Evolutionary conservation across 2,113 vertebrate genomes (phyloP), one percentile per base, ranked within the genome.

Genomic region (Seriola rivoliana): DNA sequence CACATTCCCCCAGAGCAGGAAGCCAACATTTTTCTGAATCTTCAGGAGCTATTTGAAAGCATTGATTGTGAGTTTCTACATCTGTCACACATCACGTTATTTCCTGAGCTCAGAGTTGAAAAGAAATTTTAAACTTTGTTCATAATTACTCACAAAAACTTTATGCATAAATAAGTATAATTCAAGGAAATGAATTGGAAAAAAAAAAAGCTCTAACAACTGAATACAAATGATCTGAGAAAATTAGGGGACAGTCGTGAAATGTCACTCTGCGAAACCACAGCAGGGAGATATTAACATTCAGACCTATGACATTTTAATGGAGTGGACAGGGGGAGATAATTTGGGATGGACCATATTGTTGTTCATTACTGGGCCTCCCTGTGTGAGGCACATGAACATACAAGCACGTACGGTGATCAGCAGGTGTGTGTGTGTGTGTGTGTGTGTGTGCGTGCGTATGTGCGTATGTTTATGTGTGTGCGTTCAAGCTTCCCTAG

Each of bases 281-380:
- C 88, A 81, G 74, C 16, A 29, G 85, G 66, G 64, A 71, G 62
- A 75, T 74, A 90, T 91, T 89, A 89, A 88, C 89, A 78, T 75
- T 85, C 38, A 0, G 63, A 91, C 91, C 91, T 89, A 17, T 89
- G 88, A 86, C 92, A 89, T 90, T 91, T 92, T 91, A 94, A 93
- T 92, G 88, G 80, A 84, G 82, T 65, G 70, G 73, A 87, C 72
- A 75, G 88, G 85, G 84, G 69, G 75, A 77, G 72, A 82, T 93
- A 50, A 86, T 92, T 90, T 89, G 48, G 75, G 79, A 87, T 0
- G 16, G 83, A 81, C 76, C 89, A 89, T 89, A 90, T 86, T 93
- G 87, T 80, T 85, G 87, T 88, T 85, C 86, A 91, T 93, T 89
- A 92, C 62, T 42, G 55, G 21, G 55, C 44, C 71, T 86, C 85